Percentiles rank a stretch among this genome's conserved stretches.
phyloP scores from a whole-genome alignment of 2,888 invertebrate species.

The Himalopsyche japonica region DNA sequence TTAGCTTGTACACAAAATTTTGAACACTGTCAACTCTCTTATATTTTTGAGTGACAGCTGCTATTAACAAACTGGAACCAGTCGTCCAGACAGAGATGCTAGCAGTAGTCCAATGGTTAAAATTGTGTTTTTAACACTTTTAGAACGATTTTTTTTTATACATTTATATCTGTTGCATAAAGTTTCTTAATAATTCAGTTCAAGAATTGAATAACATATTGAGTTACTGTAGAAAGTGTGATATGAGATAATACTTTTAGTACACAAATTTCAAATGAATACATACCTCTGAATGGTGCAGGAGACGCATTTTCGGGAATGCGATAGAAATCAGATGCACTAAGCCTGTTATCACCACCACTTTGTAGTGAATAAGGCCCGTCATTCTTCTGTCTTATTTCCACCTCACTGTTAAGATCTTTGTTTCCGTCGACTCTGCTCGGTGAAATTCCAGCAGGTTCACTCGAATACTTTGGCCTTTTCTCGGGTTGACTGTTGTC shows the following conservation, averaged over 20 bases:
- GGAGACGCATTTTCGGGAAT: constrained; percentile 57
- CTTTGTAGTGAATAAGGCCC: constrained; percentile 25
- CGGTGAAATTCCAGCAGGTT: constrained; percentile 6
- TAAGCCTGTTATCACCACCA: constrained; percentile 49
- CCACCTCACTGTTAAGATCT: constrained; percentile 19
- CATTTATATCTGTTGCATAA: too few relatives aligned
- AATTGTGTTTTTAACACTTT: too few relatives aligned
- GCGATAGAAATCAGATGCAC: constrained; percentile 58
- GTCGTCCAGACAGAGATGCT: too few relatives aligned
- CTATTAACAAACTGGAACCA: too few relatives aligned
- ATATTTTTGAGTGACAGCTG: too few relatives aligned
- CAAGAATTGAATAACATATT: too few relatives aligned
- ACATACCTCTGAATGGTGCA: constrained; percentile 57
- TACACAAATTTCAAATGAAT: not conserved
- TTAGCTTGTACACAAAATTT: too few relatives aligned
- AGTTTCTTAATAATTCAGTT: too few relatives aligned
- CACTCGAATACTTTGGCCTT: constrained; percentile 42
- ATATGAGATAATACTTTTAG: not conserved
- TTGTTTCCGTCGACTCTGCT: not conserved
- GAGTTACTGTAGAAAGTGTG: too few relatives aligned
- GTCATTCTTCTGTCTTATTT: constrained; percentile 37
- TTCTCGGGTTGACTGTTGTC: constrained; percentile 50
- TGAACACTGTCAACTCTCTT: too few relatives aligned
- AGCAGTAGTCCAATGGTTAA: too few relatives aligned
- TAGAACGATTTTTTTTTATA: too few relatives aligned